Conservation (phyloP, 1,140 invertebrate genomes). For the Pemphigus obesinymphae region DNA sequence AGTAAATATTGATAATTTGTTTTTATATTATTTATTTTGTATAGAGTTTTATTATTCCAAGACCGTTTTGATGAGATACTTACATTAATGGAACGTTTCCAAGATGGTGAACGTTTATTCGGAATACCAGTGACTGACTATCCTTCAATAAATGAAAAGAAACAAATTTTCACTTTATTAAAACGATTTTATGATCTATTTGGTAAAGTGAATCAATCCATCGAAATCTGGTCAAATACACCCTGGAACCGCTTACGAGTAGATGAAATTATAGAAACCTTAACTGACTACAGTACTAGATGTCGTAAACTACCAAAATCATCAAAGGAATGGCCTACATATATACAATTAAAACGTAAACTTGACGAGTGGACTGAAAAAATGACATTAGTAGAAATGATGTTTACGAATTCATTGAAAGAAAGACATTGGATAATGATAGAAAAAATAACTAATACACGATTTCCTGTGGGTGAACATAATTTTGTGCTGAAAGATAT, state of each 20-base stretch:
- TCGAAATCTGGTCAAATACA: constrained; percentile 94
- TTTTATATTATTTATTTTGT: background rate
- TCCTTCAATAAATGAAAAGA: constrained; percentile 82
- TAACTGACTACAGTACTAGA: constrained; percentile 93
- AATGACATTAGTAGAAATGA: constrained; percentile 88
- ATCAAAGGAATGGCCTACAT: constrained; percentile 87
- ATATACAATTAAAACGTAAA: constrained; percentile 89
- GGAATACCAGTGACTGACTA: constrained; percentile 85
- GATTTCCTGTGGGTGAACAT: constrained; percentile 86
- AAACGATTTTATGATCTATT: constrained; percentile 94
- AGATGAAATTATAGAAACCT: constrained; percentile 93
- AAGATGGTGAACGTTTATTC: constrained; percentile 90
- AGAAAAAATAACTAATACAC: constrained; percentile 82
- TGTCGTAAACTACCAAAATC: constrained; percentile 92
- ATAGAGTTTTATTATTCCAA: constrained; percentile 50
- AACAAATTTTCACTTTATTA: constrained; percentile 90
- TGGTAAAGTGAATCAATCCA: constrained; percentile 87
- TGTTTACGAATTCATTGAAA: constrained; percentile 98
- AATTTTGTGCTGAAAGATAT: constrained; percentile 93
- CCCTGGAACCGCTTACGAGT: constrained; percentile 94
- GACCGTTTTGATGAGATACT: constrained; percentile 94
- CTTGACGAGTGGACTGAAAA: constrained; percentile 98
- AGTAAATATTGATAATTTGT: background rate
- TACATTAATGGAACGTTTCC: constrained; percentile 84
- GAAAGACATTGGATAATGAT: constrained; percentile 92